A percentile compares a stretch with the other conserved stretches of the same genome.
Conservation (phyloP, 2,797 vertebrate genomes). For the Buphagus erythrorhynchus region DNA sequence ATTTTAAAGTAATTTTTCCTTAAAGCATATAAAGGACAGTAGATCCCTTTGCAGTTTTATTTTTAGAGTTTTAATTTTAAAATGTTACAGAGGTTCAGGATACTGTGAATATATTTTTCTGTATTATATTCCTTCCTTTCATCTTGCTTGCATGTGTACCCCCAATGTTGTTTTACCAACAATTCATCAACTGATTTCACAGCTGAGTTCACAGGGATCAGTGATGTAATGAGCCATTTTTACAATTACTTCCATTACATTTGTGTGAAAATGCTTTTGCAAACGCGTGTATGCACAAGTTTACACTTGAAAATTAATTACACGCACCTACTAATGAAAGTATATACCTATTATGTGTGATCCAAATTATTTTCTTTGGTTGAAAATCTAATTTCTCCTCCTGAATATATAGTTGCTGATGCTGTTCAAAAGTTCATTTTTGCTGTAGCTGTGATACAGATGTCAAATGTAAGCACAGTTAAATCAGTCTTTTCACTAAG, state of each 20-base stretch:
- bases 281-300: conserved; percentile 23
- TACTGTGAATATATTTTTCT: conserved; percentile 37
- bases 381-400: background rate
- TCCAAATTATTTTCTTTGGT: background rate
- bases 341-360: background rate
- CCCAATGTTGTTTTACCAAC: conserved; percentile 26
- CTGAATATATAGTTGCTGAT: background rate
- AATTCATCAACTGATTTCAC: conserved; percentile 64
- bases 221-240: conserved; percentile 54
- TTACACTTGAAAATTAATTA: conserved; percentile 42
- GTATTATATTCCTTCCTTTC: conserved; percentile 30
- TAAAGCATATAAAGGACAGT: background rate
- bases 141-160: conserved; percentile 62
- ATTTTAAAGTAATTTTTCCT: background rate
- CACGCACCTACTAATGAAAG: conserved; percentile 24
- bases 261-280: conserved; percentile 41
- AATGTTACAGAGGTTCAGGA: background rate
- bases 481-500: conserved; percentile 31
- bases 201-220: conserved; percentile 71
- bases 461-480: conserved; percentile 25
- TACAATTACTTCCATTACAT: background rate
- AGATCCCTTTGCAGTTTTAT: background rate
- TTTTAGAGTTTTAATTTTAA: background rate
- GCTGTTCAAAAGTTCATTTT: background rate
- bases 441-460: conserved; percentile 5